phyloP scores from a whole-genome alignment of 2,113 vertebrate species.

The Micronycteris hirsuta region DNA sequence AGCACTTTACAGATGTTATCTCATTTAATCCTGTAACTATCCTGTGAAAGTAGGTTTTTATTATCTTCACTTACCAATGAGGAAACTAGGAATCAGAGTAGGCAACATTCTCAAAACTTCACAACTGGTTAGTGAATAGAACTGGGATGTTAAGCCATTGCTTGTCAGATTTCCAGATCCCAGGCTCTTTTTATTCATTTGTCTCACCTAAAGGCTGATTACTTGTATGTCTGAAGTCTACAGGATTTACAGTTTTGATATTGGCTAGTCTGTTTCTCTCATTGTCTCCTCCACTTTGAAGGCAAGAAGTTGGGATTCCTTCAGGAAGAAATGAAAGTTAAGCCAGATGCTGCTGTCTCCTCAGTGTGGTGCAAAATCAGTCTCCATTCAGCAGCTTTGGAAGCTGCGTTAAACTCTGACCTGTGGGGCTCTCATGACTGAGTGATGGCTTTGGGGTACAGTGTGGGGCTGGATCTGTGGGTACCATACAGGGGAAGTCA shows the following conservation, averaged over 20 bases:
- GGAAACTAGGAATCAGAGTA: background rate
- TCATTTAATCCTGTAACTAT: background rate
- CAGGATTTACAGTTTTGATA: background rate
- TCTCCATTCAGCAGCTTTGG: no score
- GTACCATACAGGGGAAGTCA: background rate
- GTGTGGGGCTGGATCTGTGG: no score
- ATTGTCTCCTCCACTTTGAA: background rate
- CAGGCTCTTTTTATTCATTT: background rate
- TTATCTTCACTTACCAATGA: background rate
- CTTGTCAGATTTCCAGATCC: background rate
- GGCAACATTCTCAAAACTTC: background rate
- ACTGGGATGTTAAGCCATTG: background rate
- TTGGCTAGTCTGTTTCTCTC: background rate
- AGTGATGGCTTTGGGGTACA: background rate
- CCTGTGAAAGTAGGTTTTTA: background rate
- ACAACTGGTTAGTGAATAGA: no score
- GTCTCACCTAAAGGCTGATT: background rate
- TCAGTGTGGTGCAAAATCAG: rapidly evolving
- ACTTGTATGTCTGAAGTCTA: background rate
- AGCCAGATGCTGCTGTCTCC: background rate
- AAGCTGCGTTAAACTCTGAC: background rate
- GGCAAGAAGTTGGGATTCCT: background rate
- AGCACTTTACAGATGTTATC: background rate
- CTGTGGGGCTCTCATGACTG: background rate
- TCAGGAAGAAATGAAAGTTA: background rate